Percentiles rank a stretch among this genome's conserved stretches.
phyloP scores from a whole-genome alignment of 2,797 vertebrate genomes.

The Gymnocypris eckloni region DNA sequence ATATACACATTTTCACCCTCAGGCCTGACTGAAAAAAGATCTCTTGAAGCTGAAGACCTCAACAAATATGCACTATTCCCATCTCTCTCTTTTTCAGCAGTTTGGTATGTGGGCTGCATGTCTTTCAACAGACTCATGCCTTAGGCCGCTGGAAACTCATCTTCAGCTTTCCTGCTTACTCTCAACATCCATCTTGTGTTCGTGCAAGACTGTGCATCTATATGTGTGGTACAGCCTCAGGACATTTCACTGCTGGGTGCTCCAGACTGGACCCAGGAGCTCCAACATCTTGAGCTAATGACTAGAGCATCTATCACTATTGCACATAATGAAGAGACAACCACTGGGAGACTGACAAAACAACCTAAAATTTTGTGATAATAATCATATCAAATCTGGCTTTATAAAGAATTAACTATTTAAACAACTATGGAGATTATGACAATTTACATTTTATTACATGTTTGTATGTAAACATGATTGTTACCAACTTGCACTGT shows the following conservation, averaged over 20 bases:
- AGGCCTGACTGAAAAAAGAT: constrained; percentile 28
- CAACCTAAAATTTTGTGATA: neutral
- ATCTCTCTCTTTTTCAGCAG: constrained; percentile 16
- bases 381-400: neutral
- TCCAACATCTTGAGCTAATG: constrained; percentile 26
- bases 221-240: constrained; percentile 38
- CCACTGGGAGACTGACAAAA: neutral
- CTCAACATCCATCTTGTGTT: constrained; percentile 35
- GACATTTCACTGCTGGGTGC: constrained; percentile 27
- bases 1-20: constrained; percentile 35
- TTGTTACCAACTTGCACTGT: neutral
- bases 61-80: constrained; percentile 37
- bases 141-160: constrained; percentile 43
- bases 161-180: constrained; percentile 25
- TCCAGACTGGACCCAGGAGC: constrained; percentile 6
- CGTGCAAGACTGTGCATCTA: neutral
- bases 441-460: neutral
- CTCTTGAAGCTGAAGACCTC: constrained; percentile 49
- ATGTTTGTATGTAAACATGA: neutral
- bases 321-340: neutral
- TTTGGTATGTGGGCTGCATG: constrained; percentile 44
- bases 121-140: constrained; percentile 44
- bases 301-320: constrained; percentile 15
- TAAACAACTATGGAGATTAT: constrained; percentile 3
- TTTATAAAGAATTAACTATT: neutral